Base-by-base conservation (phyloP, 2,888 invertebrate species). In the Leptinotarsa juncta region DNA sequence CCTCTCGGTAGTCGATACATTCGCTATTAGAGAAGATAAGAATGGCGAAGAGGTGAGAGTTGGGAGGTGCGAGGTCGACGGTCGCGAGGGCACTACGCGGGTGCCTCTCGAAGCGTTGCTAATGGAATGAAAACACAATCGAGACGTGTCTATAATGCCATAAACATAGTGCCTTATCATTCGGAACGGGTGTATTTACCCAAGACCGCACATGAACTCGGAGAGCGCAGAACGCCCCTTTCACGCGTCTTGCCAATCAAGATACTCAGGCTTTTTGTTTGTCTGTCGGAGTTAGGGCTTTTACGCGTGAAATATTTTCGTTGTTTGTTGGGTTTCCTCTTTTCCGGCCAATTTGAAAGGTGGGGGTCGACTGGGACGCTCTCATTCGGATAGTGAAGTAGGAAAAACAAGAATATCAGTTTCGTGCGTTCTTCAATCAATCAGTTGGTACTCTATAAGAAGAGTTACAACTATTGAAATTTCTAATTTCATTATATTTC, bases 91-190 rank as follows among this genome's bases (percentile, higher is more conserved):
- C 70, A 73, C 12, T 48, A 66, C 73, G 57, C 66, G 62, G 26
- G 62, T 62, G 62, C 62, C 62, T 62, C 70, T 67, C 75, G 73
- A 76, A 80, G 82, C 81, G 80, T 78, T 75, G 79, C 82, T 83
- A 83, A 83, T 82, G 82, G 82, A 82, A 83, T 80, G 82, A 83
- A 83, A 83, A 82, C 81, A 82, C 83, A 82, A 82, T 82, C 79
- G 81, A 81, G 79, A 82, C 81, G 82, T 82, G 82, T 82, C 82
- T 82, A 80, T 82, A 81, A 81, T 79, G 81, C 82, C 78, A 82
- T 82, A 82, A 82, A 82, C 81, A 82, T 75, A 77, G 78, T 77
- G 81, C 80, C 82, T 81, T 82, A 82, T 82, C 83, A 81, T 80
- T 81, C 78, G 78, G 81, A 82, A 81, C 81, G 81, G 80, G 77